Evolutionary conservation across 1,140 invertebrate species (phyloP), one percentile per base, ranked within the genome.

Genomic region (Drosophila littoralis): DNA sequence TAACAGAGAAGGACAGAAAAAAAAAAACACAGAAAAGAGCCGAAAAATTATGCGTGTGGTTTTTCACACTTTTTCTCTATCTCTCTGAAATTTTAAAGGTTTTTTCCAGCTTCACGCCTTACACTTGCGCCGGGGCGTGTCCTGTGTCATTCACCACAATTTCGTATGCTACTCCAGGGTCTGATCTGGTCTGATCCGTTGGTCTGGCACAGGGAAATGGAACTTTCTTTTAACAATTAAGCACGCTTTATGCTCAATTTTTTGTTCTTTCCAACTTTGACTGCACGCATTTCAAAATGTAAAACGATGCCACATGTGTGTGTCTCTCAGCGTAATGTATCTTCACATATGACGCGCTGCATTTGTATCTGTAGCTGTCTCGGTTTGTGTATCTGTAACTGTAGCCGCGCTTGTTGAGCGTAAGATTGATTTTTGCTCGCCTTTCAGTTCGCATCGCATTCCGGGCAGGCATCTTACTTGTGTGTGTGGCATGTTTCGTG

Each of bases 171-270:
- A 74, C 77, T 90, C 86, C 75, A 54, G 61, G 50, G 78, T 13
- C 69, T 81, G 75, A 81, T 57, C 45, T 45, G 70, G 32, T 60
- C 72, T 40, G 40, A 72, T 81, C 74, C 40, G 48, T 74, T 68
- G 33, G 50, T 13, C 13, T 52, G 36, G 40, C 43, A 60, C 52
- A 32, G 38, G 67, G 35, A 63, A 52, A 55, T 60, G 54, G 55
- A 52, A 83, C 80, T 89, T 90, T 80, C 80, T 78, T 28, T 80
- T 84, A 38, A 42, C 74, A 89, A 89, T 89, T 89, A 84, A 90
- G 71, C 84, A 89, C 84, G 84, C 85, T 89, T 89, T 89, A 78
- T 78, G 84, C 84, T 72, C 85, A 89, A 90, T 90, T 89, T 81
- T 86, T 71, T 60, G 43, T 66, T 38, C 46, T 28, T 48, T 48